phyloP scores from a whole-genome alignment of 2,797 vertebrate species.

The Melanotaenia nigrans region DNA sequence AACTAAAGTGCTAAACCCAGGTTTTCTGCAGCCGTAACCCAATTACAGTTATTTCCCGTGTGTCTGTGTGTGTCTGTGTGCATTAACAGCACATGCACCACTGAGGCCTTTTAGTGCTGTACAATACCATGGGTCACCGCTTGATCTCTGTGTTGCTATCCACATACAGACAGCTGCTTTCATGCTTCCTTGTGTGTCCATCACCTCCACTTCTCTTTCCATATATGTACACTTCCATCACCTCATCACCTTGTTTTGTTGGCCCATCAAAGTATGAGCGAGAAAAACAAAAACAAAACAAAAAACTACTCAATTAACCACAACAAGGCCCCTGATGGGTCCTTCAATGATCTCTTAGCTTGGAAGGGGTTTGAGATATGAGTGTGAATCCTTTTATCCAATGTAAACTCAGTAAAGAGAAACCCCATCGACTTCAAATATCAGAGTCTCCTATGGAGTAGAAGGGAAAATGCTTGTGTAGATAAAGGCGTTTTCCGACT shows the following conservation, averaged over 20 bases:
- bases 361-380: slow-evolving; percentile 36
- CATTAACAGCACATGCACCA: background rate
- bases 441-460: background rate
- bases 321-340: slow-evolving; percentile 31
- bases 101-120: slow-evolving; percentile 17
- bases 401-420: background rate
- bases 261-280: slow-evolving; percentile 9
- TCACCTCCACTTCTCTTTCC: background rate
- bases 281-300: no score
- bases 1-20: slow-evolving; percentile 56
- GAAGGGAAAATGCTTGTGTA: background rate
- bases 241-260: background rate
- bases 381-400: slow-evolving; percentile 8
- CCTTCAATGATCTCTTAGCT: slow-evolving; percentile 33
- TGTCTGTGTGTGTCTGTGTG: slow-evolving; percentile 2
- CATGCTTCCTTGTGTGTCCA: background rate
- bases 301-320: slow-evolving; percentile 4
- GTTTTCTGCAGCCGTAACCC: slow-evolving; percentile 47
- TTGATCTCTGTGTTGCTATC: slow-evolving; percentile 14
- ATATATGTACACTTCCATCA: background rate
- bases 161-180: background rate
- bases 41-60: slow-evolving; percentile 31
- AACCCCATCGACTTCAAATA: slow-evolving; percentile 8
- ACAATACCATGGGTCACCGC: slow-evolving; percentile 14
- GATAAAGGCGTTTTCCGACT: background rate